These are phyloP conservation scores for Tuta absoluta DNA, from an alignment of 2,888 invertebrate species.

Conservation along the genomic window DNA sequence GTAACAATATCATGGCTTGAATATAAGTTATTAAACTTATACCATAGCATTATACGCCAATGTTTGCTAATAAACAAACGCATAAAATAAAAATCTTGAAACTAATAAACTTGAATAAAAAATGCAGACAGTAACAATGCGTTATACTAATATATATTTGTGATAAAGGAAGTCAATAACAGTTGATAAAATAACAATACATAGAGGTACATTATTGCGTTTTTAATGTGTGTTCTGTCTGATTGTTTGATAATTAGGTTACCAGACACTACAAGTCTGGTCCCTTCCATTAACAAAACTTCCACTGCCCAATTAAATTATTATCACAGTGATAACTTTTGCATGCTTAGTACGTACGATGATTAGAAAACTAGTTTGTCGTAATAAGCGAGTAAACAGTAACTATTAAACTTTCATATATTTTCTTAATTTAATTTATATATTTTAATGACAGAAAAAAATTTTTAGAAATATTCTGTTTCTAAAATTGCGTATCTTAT, in stretches of 20 bases:
- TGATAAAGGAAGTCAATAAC: background rate
- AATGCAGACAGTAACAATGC: background rate
- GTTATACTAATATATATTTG: background rate
- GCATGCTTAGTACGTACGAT: background rate
- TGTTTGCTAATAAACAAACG: no score
- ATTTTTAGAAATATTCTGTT: background rate
- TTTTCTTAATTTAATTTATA: no score
- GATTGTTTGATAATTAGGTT: constrained; percentile 18
- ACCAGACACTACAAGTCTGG: constrained; percentile 23
- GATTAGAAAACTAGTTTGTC: background rate
- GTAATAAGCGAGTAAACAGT: background rate
- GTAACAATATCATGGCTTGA: no score
- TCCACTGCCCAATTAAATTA: constrained; percentile 14
- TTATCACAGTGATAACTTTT: constrained; percentile 1
- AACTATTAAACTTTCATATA: background rate
- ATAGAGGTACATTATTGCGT: constrained; percentile 9
- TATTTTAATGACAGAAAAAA: no score
- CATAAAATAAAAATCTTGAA: no score
- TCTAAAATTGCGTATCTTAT: background rate
- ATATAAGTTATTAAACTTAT: no score
- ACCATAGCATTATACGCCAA: no score
- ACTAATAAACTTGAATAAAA: background rate
- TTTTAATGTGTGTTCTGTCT: constrained; percentile 6
- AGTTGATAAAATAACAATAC: background rate
- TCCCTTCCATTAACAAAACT: constrained; percentile 18